Evolutionary conservation across 2,888 invertebrate genomes (phyloP), one percentile per base, ranked within the genome.

Genomic region (Acronicta alni): DNA sequence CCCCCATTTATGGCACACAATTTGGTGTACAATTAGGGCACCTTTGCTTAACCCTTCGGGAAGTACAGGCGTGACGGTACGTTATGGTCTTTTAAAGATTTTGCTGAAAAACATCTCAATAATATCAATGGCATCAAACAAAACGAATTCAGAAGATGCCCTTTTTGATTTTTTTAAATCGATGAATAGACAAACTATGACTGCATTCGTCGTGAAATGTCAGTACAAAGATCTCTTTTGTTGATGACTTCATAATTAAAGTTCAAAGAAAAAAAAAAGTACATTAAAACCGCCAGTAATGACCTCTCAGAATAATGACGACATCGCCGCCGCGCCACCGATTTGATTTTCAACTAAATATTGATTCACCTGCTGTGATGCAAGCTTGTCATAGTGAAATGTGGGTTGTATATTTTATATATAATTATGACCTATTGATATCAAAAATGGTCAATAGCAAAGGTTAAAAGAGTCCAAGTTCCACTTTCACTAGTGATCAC

Each of bases 401-500:
- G 37, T 55, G 30, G 63, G 55, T 56, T 49, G 42, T 2, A 38
- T 30, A 41, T 51, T 41, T 26, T 44, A 39, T 38, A 39, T 18
- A 52, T 39, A 39, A 41, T 67, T 64, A 64, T 59, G 52, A 65
- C 67, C 64, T 59, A 80, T 75, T 79, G 78, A 79, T 78, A 80
- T 72, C 58, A 75, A 72, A 73, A 80, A 70, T 80, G 79, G 75
- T 80, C 77, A 79, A 77, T 81, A 77, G 62, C 72, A 82, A 79
- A 82, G 80, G 80, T 81, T 63, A 66, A 44, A 45, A 49, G 72
- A 72, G 64, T 62, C 56, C 56, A 64, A 67, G n/a, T n/a, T n/a
- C 55, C 75, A 87, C 88, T 88, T 88, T 88, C 88, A 83, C 88
- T 84, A 68, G 59, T 65, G 64, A 42, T 72, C 56, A 57, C 57